Evolutionary conservation across 2,797 vertebrate species (phyloP).

Genomic region (Artibeus lituratus): DNA sequence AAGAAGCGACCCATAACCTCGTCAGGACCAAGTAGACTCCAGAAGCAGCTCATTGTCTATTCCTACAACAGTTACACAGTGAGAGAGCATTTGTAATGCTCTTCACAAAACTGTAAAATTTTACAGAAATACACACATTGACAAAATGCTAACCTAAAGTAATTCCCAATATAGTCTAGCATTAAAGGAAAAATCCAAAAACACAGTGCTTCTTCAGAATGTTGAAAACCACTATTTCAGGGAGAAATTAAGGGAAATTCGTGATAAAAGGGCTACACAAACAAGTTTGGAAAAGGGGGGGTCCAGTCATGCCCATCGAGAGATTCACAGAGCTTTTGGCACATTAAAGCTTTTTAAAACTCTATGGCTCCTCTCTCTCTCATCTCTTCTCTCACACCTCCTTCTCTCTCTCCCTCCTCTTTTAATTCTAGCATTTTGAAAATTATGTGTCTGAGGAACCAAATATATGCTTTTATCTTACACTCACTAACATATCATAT

Average conservation of each 20-base stretch:
- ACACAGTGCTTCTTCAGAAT: neutral
- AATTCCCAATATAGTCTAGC: neutral
- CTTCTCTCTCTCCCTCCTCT: no score
- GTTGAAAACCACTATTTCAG: neutral
- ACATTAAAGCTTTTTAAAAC: neutral
- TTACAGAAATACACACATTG: neutral
- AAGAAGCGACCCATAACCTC: neutral
- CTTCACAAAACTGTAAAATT: slow-evolving; percentile 27
- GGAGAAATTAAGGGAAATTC: neutral
- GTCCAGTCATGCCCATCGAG: neutral
- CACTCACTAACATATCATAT: neutral
- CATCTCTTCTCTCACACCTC: neutral
- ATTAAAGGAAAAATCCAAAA: neutral
- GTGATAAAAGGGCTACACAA: neutral
- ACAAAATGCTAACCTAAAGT: neutral
- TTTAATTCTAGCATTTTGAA: neutral
- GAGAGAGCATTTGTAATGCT: slow-evolving; percentile 26
- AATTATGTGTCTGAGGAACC: neutral
- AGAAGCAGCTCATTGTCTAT: neutral
- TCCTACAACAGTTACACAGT: neutral
- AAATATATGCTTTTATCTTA: neutral
- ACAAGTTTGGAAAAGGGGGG: neutral
- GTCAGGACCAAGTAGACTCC: neutral
- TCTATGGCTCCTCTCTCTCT: neutral
- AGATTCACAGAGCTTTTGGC: neutral